Evolutionary conservation across 2,797 vertebrate species (phyloP).

Genomic region (Acropternis orthonyx): DNA sequence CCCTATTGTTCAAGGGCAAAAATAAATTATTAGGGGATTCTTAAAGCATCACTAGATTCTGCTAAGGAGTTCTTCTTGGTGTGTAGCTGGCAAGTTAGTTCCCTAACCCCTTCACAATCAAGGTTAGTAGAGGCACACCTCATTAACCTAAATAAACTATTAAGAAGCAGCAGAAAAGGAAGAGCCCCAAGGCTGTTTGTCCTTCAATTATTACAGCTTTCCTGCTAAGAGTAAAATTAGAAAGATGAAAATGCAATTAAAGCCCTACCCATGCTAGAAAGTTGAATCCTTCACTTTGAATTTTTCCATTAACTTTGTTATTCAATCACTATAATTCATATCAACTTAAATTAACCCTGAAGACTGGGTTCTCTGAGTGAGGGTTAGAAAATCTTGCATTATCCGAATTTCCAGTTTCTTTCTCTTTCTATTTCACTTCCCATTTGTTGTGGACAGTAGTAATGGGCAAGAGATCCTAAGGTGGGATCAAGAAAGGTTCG

Average conservation of each 20-base stretch:
- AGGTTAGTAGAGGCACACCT: not conserved
- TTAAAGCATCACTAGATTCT: not conserved
- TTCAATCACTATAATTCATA: not conserved
- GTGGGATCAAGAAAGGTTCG: not conserved
- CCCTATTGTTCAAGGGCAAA: not conserved
- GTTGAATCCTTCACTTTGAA: not conserved
- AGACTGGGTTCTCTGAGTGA: not conserved
- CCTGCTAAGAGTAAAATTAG: not conserved
- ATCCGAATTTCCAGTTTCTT: not conserved
- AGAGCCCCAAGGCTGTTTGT: not conserved
- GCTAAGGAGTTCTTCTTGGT: not conserved
- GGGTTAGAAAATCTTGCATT: not conserved
- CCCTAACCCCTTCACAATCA: not conserved
- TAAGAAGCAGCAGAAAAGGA: not conserved
- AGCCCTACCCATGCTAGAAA: not conserved
- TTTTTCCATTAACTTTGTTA: not conserved
- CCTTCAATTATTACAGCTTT: not conserved
- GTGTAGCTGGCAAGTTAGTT: not conserved
- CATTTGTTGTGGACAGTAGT: not conserved
- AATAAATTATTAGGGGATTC: not conserved
- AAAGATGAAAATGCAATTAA: slow-evolving; percentile 21
- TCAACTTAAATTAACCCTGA: not conserved
- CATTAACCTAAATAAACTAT: slow-evolving; percentile 14
- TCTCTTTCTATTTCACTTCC: not conserved
- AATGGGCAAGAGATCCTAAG: not conserved